Evolutionary conservation across 2,113 vertebrate genomes (phyloP), one percentile per base, ranked within the genome.

Genomic region (Saiga tatarica): DNA sequence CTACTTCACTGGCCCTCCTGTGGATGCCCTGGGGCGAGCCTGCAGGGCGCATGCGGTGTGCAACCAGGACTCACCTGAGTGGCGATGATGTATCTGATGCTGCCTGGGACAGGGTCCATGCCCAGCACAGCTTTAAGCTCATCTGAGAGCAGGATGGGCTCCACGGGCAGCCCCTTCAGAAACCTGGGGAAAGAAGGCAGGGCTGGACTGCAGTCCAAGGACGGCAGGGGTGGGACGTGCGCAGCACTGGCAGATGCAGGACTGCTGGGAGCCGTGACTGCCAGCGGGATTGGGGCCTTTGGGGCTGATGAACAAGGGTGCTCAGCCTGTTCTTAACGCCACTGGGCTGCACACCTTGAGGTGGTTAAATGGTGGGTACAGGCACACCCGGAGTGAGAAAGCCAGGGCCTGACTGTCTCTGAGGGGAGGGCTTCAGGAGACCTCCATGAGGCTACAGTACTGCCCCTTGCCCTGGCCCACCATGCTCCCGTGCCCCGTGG

Each of bases 51-150:
- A 0, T 3, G 59, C 1, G 1, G 79, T n/a, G 62, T 1, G 19
- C 14, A 6, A 4, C 74, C 76, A 2, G 53, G 71, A 47, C 79
- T 7, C 97, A 99, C 99, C 99, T 99, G 98, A 17, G 99, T 99
- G 97, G 99, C 99, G n/a, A 99, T 99, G 94, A 99, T 96, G 90
- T 99, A 99, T 86, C 90, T 99, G 84, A 99, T 86, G 42, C 99
- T 98, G 3, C 99, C 99, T 0, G 99, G 98, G 55, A 95, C 45
- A 0, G 99, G 99, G n/a, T 99, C 99, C 1, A 95, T 85, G 60
- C 98, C 98, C 96, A 99, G 98, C 0, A 97, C 95, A 0, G 98
- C 78, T 23, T 98, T 98, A 87, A 99, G 98, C 57, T 99, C 99
- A 15, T 99, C 99, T 0, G 99, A 96, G 30, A 99, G 98, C 1